phyloP scores from a whole-genome alignment of 2,113 vertebrate species.

The Synodontis membranacea region DNA sequence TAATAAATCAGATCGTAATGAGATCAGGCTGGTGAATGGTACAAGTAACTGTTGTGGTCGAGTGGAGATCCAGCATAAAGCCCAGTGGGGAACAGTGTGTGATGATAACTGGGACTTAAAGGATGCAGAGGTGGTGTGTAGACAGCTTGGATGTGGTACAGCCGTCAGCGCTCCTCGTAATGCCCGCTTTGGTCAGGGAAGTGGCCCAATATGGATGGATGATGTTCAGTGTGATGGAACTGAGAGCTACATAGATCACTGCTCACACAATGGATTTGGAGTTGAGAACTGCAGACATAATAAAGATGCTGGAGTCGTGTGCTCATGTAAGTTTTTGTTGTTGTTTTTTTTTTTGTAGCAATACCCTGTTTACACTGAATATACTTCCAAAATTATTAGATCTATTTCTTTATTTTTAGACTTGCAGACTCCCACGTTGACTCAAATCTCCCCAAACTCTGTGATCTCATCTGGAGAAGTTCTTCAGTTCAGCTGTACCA shows the following conservation, averaged over 20 bases:
- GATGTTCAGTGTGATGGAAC: slow-evolving; percentile 61
- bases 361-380: not conserved
- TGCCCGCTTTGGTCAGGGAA: slow-evolving; percentile 58
- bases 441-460: slow-evolving; percentile 18
- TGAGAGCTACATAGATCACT: slow-evolving; percentile 59
- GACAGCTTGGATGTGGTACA: slow-evolving; percentile 58
- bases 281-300: slow-evolving; percentile 64
- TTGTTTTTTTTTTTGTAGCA: not conserved
- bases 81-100: slow-evolving; percentile 69
- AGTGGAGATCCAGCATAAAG: too few relatives aligned
- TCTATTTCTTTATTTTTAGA: slow-evolving; percentile 52
- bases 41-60: slow-evolving; percentile 58
- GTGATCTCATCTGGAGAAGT: slow-evolving; percentile 33
- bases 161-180: not conserved
- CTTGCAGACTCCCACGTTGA: slow-evolving; percentile 52
- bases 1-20: slow-evolving; percentile 40
- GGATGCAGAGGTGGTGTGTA: slow-evolving; percentile 63
- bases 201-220: slow-evolving; percentile 65
- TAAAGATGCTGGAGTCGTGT: slow-evolving; percentile 67
- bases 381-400: too few relatives aligned
- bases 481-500: slow-evolving; percentile 32
- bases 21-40: slow-evolving; percentile 59
- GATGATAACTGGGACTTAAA: slow-evolving; percentile 58
- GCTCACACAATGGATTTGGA: slow-evolving; percentile 57
- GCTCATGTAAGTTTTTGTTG: slow-evolving; percentile 58